Base-by-base conservation (phyloP, 2,888 invertebrate species). In the Agrenia bidenticulata region DNA sequence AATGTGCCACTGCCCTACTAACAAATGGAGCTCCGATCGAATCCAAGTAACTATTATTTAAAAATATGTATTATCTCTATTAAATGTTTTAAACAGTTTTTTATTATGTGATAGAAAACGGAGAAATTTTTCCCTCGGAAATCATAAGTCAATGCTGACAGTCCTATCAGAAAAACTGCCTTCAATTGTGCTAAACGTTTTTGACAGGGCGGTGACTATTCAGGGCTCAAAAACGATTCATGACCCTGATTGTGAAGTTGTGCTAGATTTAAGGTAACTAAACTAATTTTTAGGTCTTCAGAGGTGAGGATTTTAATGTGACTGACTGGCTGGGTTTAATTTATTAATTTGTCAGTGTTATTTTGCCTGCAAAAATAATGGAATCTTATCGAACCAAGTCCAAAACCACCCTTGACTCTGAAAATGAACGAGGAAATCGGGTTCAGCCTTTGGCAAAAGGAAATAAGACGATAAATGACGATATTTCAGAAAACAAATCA, bases 1-100 rank as follows among this genome's bases (percentile, higher is more conserved):
- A 67, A 2, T 64, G 60, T 61, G 64, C 66, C 1, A 66, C 61
- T 42, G 63, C 66, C 1, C 27, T 70, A 13, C 37, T 70, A 49
- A 58, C 64, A 53, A 67, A 70, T 60, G 67, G 67, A 9, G 70
- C 70, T 37, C 51, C 45, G 2, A 41, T 67, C n/a, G 67, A 64
- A 15, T 61, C 63, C 2, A 41, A 26, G 69, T 69, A 62, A 45
- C 58, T 21, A 15, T 37, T 27, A 21, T 23, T 55, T 55, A 7
- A 49, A 21, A 19, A 59, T 24, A 19, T 15, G 9, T 2, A 45
- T 24, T 11, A 24, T n/a, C n/a, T 15, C 39, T 53, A 23, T 42
- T 7, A 24, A 37, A 23, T 57, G 15, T 59, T 37, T 1, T 17
- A 21, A 51, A 51, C 26, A 13, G 26, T 17, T 17, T 51, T 51